Base-by-base conservation (phyloP, 2,888 invertebrate species). In the Nudaria mundana region DNA sequence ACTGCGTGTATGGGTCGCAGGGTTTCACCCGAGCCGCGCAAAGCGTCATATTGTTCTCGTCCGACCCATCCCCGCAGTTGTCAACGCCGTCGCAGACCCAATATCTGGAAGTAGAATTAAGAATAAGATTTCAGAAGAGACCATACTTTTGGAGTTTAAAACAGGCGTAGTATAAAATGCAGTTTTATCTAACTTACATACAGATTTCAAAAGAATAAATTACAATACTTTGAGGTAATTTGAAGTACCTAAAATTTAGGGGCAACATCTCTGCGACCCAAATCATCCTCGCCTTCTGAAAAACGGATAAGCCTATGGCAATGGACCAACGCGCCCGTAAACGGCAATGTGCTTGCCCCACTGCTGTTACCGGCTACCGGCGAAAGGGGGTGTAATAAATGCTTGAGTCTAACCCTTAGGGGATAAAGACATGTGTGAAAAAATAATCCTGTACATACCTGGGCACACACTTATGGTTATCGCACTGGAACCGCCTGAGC, bases 21-120 rank as follows among this genome's bases (percentile, higher is more conserved):
- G 95, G 93, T 56, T 93, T 92, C 34, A 92, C 91, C 47, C 93
- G 92, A n/a, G 91, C 89, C 1, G 94, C 92, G 71, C 97, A 97
- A 38, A 97, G 82, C 0, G 97, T 97, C 92, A 97, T 95, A 79
- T 97, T 97, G 79, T 97, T 97, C 81, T 98, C 98, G 79, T 98
- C 98, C 0, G 95, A 95, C 5, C 97, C 97, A 77, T 98, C 98
- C 23, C 96, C 96, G 78, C 98, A 98, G 78, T 98, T 97, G 77
- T 97, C 96, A 11, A 94, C 91, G 18, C 95, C 95, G 79, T 98
- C 98, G 77, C 98, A 98, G 5, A 96, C 91, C 67, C 96, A 95
- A 68, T 95, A 96, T 41, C 90, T 90, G 53, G 0, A 3, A 15
- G n/a, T n/a, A n/a, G n/a, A n/a, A n/a, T n/a, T n/a, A n/a, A n/a